A percentile compares a stretch with the other conserved stretches of the same genome.
Conservation (phyloP, 2,113 vertebrate species). For the Phalacrocorax carbo region DNA sequence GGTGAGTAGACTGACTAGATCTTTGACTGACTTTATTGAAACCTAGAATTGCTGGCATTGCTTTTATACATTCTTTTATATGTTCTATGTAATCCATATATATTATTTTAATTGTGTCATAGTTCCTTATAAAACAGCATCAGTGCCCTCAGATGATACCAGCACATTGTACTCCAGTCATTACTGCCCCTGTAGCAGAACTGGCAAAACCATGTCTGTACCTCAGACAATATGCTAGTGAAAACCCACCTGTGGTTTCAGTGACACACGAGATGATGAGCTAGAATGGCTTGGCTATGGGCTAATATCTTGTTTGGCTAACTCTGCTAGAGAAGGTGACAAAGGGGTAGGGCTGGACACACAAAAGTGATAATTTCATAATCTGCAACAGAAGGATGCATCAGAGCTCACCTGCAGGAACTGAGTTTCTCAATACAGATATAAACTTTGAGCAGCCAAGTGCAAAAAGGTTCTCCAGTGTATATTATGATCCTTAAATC, state of each 20-base stretch:
- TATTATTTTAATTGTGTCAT: background rate
- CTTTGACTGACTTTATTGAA: background rate
- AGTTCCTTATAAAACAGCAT: background rate
- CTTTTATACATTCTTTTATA: background rate
- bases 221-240: rapidly evolving
- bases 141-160: background rate
- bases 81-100: background rate
- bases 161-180: background rate
- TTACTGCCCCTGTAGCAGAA: background rate
- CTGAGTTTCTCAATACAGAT: background rate
- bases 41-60: background rate
- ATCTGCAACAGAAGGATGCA: background rate
- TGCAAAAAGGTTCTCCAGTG: background rate
- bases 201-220: background rate
- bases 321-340: background rate
- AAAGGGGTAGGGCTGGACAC: background rate
- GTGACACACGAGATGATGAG: background rate
- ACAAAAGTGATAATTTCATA: background rate
- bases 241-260: background rate
- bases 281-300: background rate
- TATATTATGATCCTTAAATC: background rate
- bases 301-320: background rate
- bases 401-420: background rate
- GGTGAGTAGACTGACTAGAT: background rate
- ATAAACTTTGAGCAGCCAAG: background rate